These are phyloP conservation scores for Diplogasteroides magnus DNA, from an alignment of 1,140 invertebrate genomes.

Conservation along the genomic window DNA sequence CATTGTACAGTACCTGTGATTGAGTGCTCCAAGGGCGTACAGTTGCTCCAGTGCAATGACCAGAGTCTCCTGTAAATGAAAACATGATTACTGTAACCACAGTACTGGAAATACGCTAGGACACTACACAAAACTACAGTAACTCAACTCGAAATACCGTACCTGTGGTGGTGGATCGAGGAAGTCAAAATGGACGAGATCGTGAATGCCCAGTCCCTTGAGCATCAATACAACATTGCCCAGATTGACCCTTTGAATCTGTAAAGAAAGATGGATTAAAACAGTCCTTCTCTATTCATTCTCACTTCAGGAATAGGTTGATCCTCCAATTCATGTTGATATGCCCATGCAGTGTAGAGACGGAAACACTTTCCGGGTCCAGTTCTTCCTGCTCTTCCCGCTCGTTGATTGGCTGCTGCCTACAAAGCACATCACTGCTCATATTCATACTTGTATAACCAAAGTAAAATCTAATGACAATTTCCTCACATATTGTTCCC, in stretches of 20 bases:
- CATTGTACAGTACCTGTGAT: too few relatives aligned
- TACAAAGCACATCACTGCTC: too few relatives aligned
- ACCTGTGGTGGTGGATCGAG: conserved; percentile 84
- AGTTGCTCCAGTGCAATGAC: conserved; percentile 88
- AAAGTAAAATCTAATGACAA: too few relatives aligned
- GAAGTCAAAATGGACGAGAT: conserved; percentile 96
- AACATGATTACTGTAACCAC: background rate
- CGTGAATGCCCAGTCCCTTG: conserved; percentile 93
- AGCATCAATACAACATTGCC: conserved; percentile 93
- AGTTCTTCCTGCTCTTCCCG: conserved; percentile 82
- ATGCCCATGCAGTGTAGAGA: conserved; percentile 92
- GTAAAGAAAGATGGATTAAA: conserved; percentile 21
- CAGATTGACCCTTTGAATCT: conserved; percentile 91
- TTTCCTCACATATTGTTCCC: too few relatives aligned
- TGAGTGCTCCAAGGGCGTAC: conserved; percentile 93
- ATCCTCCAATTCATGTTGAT: conserved; percentile 93
- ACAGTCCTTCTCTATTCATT: background rate
- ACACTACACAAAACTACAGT: background rate
- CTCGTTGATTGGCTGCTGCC: conserved; percentile 86
- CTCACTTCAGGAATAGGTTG: conserved; percentile 82
- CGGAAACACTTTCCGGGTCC: conserved; percentile 93
- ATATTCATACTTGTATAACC: too few relatives aligned
- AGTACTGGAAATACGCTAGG: background rate
- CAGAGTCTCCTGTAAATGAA: conserved; percentile 72
- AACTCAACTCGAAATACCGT: too few relatives aligned